phyloP scores from a whole-genome alignment of 2,113 vertebrate species.

The Electrona antarctica region DNA sequence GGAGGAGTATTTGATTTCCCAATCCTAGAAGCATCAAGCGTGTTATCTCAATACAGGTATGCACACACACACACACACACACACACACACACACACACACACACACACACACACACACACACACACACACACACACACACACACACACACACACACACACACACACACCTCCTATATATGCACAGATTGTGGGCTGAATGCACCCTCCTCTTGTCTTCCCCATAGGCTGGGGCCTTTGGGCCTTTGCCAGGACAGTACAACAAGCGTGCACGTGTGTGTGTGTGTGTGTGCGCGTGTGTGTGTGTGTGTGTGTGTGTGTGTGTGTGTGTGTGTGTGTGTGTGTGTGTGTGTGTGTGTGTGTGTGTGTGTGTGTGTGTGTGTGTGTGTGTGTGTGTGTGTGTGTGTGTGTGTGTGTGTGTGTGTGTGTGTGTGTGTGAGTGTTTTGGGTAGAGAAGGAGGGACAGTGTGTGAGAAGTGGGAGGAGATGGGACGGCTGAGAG shows the following conservation, averaged over 20 bases:
- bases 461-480: constrained; percentile 69
- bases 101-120: constrained; percentile 24
- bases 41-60: background rate
- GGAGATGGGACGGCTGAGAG: constrained; percentile 74
- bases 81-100: constrained; percentile 19
- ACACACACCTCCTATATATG: background rate
- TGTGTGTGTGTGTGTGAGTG: background rate
- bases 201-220: no score
- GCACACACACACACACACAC: constrained; percentile 9
- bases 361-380: background rate
- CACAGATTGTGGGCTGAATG: no score
- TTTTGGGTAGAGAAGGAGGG: constrained; percentile 59
- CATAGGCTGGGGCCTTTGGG: no score
- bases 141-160: constrained; percentile 14
- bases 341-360: background rate
- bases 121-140: constrained; percentile 19
- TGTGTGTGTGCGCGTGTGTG: background rate
- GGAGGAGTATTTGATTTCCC: background rate
- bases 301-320: background rate
- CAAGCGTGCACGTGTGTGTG: constrained; percentile 47
- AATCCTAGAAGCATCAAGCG: constrained; percentile 18
- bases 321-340: background rate
- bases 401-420: constrained; percentile 16
- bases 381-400: constrained; percentile 10
- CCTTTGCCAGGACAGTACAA: constrained; percentile 7